A percentile compares a stretch with the other conserved stretches of the same genome.
phyloP scores from a whole-genome alignment of 2,888 invertebrate species.

The Timema podura region DNA sequence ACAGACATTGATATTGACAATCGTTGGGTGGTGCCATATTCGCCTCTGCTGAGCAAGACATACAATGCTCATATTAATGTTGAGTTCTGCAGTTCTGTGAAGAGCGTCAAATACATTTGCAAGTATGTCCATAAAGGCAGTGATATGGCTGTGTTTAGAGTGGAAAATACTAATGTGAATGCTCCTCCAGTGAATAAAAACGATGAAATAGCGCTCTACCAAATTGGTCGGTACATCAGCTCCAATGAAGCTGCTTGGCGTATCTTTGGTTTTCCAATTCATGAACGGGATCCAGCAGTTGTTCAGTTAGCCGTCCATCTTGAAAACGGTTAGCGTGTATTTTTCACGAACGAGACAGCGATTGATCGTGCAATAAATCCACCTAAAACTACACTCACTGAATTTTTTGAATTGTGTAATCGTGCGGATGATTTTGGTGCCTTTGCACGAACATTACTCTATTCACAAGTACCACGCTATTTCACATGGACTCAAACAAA shows the following conservation, averaged over 20 bases:
- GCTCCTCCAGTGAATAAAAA: constrained; percentile 32
- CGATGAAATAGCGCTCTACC: constrained; percentile 35
- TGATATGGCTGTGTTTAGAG: too few relatives aligned
- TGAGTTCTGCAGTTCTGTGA: constrained; percentile 10
- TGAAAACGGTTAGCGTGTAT: constrained; percentile 17
- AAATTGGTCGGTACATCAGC: constrained; percentile 37
- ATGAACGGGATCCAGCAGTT: not conserved
- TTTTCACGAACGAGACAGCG: constrained; percentile 3
- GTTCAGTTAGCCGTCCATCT: constrained; percentile 5
- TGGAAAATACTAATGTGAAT: constrained; percentile 31
- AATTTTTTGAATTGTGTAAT: too few relatives aligned
- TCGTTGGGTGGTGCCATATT: not conserved
- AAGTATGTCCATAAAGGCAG: constrained; percentile 37
- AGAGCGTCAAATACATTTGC: constrained; percentile 40
- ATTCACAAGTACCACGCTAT: constrained; percentile 20
- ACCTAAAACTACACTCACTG: too few relatives aligned
- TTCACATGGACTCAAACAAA: constrained; percentile 29
- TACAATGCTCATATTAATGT: not conserved
- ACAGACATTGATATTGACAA: too few relatives aligned
- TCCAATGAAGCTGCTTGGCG: constrained; percentile 32
- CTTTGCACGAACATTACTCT: constrained; percentile 17
- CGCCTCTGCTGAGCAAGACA: not conserved
- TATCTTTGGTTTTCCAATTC: too few relatives aligned
- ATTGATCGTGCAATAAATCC: too few relatives aligned
- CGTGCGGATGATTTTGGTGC: not conserved